These are phyloP conservation scores for Noctuana brunneofusca DNA, from an alignment of 2,888 invertebrate species.

Conservation along the genomic window DNA sequence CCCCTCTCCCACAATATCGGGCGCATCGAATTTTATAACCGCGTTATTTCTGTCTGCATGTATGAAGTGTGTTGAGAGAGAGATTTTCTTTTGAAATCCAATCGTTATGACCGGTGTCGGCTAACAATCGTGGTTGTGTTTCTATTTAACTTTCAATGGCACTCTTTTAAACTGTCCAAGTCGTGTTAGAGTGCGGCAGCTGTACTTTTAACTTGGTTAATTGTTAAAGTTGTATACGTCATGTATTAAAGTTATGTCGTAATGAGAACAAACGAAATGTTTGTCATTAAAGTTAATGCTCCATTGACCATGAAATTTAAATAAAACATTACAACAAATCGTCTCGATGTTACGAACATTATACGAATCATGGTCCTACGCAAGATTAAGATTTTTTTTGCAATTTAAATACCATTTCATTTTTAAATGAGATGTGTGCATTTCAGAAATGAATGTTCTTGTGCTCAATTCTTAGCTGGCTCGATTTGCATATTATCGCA, in stretches of 20 bases:
- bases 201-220: not conserved
- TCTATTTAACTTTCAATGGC: constrained; percentile 62
- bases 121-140: constrained; percentile 62
- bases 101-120: constrained; percentile 60
- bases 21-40: constrained; percentile 55
- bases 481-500: constrained; percentile 24
- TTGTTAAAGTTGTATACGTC: too few species aligned
- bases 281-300: constrained; percentile 1
- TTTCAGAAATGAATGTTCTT: constrained; percentile 18
- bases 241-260: not conserved
- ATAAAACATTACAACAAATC: constrained; percentile 21
- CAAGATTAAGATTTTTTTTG: constrained; percentile 19
- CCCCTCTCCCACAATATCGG: constrained; percentile 45
- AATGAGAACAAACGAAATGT: not conserved
- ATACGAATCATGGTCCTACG: constrained; percentile 3
- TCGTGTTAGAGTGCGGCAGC: constrained; percentile 41
- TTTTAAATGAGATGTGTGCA: constrained; percentile 13
- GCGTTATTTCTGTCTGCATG: constrained; percentile 56
- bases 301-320: constrained; percentile 1
- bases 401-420: constrained; percentile 24
- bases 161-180: constrained; percentile 47
- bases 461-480: not conserved
- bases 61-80: constrained; percentile 50
- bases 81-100: constrained; percentile 72
- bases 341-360: constrained; percentile 19